These are phyloP conservation scores for Polypterus senegalus DNA, from an alignment of 2,113 vertebrate genomes.

Conservation along the genomic window DNA sequence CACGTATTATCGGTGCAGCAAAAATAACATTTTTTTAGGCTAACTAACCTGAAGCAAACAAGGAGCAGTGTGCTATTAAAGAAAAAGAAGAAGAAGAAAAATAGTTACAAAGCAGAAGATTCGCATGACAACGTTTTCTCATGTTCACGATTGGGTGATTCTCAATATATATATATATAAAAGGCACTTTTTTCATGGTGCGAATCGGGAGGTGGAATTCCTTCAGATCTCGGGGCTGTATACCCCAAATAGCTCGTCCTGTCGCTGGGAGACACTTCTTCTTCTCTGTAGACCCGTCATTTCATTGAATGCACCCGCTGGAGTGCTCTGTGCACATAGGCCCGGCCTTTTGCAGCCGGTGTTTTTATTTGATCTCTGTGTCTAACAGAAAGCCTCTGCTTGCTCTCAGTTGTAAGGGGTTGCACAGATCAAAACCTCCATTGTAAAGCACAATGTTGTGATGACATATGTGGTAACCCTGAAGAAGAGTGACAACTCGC, in stretches of 20 bases:
- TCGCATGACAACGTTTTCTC: conserved; percentile 49
- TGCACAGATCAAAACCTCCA: conserved; percentile 25
- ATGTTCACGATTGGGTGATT: conserved; percentile 55
- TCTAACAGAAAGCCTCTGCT: conserved; percentile 18
- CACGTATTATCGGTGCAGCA: no score
- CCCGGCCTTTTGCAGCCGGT: conserved; percentile 25
- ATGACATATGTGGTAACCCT: conserved; percentile 11
- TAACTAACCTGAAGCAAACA: conserved; percentile 23
- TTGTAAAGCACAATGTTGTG: conserved; percentile 11
- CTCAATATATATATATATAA: conserved; percentile 29
- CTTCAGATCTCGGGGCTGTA: conserved; percentile 27
- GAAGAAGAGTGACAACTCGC: conserved; percentile 19
- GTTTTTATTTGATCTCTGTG: conserved; percentile 37
- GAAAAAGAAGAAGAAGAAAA: neutral
- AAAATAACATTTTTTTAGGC: conserved; percentile 4
- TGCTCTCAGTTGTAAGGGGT: conserved; percentile 16
- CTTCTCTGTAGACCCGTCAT: conserved; percentile 21
- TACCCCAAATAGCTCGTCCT: conserved; percentile 24
- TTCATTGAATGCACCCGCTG: conserved; percentile 25
- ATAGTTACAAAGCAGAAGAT: conserved; percentile 22
- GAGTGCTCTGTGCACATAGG: conserved; percentile 20
- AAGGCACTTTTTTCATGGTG: conserved; percentile 29
- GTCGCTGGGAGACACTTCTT: conserved; percentile 28
- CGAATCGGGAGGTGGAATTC: conserved; percentile 41
- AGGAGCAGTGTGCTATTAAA: conserved; percentile 16